Evolutionary conservation across 1,140 invertebrate species (phyloP), one percentile per base, ranked within the genome.

Genomic region (Melipona quadrifasciata): DNA sequence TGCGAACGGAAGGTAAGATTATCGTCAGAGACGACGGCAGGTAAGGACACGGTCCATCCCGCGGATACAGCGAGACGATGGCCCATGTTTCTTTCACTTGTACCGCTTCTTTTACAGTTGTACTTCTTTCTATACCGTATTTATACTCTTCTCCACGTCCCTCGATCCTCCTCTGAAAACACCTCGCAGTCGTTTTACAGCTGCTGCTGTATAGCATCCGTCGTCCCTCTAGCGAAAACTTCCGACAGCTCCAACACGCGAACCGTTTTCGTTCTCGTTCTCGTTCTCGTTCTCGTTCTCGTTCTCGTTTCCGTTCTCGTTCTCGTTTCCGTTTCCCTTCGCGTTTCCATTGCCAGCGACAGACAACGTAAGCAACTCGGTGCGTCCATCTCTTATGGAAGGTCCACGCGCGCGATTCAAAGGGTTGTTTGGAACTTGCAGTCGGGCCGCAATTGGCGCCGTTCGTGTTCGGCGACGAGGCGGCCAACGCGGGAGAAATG

Each of bases 401-500:
- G 72, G 76, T 84, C 67, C 72, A 27, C 14, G 55, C 82, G 78
- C 68, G 80, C 55, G 75, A 68, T 86, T 89, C 58, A 83, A 80
- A 53, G 65, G 47, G 61, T 73, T n/a, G 73, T 39, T 84, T 68
- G 27, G 68, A 80, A 78, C 6, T 90, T 90, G n/a, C 76, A 97
- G 96, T 97, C 91, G 95, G 95, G 82, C 96, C 96, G 68, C 95
- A 96, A 93, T 96, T 97, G 90, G 94, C 96, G 85, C 96, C 96
- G 31, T 97, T 97, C 92, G 95, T 94, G 89, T 96, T 97, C 90
- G 96, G 96, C 80, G 95, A 96, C 21, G 96, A 96, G 89, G 95
- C 96, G 12, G 95, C 95, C 11, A 97, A 97, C 93, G 96, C 96
- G 64, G 97, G 97, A 61, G 97, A 97, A 84, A 96, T 96, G 88